phyloP scores from a whole-genome alignment of 2,797 vertebrate genomes.

The Pachyuromys duprasi region DNA sequence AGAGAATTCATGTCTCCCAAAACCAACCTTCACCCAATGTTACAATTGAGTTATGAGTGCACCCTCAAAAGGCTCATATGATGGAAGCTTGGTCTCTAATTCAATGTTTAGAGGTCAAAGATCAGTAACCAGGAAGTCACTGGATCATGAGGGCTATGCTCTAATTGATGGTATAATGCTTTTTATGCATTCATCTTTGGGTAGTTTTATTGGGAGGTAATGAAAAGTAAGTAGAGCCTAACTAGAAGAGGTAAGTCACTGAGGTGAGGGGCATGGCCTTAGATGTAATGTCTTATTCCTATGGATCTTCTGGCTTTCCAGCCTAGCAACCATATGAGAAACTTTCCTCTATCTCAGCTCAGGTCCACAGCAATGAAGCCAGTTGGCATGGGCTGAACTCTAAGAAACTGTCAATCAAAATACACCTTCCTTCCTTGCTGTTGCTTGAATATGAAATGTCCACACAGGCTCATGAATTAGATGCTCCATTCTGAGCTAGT shows the following conservation, averaged over 20 bases:
- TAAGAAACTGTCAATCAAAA: neutral
- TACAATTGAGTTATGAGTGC: neutral
- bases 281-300: neutral
- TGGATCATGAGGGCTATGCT: neutral
- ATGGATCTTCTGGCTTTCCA: neutral
- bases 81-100: neutral
- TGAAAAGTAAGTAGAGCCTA: neutral
- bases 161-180: neutral
- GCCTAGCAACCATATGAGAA: neutral
- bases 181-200: neutral
- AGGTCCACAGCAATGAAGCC: neutral
- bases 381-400: neutral
- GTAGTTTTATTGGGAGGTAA: too few relatives aligned
- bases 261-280: neutral
- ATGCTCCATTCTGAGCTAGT: neutral
- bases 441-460: neutral
- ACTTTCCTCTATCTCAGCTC: too few relatives aligned
- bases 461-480: neutral
- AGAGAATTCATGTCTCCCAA: neutral
- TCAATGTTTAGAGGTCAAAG: neutral
- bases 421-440: neutral
- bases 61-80: neutral
- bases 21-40: neutral
- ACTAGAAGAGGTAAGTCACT: neutral
- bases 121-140: neutral